Evolutionary conservation across 2,113 vertebrate genomes (phyloP), one percentile per base, ranked within the genome.

Genomic region (Clarias batrachus): DNA sequence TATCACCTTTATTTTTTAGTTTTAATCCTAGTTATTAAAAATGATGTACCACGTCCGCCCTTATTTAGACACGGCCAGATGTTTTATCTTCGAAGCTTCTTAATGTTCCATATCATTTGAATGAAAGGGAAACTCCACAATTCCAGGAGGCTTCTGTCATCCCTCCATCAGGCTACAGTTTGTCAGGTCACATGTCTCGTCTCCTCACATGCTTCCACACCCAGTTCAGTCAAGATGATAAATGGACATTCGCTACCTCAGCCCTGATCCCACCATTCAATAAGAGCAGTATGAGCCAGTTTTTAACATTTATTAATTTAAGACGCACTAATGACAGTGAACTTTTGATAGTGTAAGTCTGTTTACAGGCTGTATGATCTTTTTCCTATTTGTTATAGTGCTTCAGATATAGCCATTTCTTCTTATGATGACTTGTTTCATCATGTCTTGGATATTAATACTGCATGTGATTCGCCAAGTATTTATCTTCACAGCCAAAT

Each of bases 171-270:
- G 19, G 57, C 33, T 83, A 80, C 10, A 63, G 30, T 63, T 70
- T 52, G 54, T 78, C 84, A 79, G 84, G n/a, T 86, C 48, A 17
- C 83, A 86, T 76, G 62, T 78, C 17, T 66, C 17, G 62, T 78
- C 17, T 66, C 25, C 52, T 77, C 70, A 48, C 81, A 82, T 54
- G 17, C 59, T 37, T 60, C 82, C 81, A 65, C 65, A 59, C 85
- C 60, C 85, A 66, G 82, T 73, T 70, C 30, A 83, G 71, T 56
- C 80, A 54, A 30, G 81, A 73, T 83, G 54, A 83, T 86, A 54
- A 83, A 86, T 71, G 62, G 33, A 41, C 23, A 41, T 84, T 84
- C 16, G 21, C 70, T 82, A 62, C 68, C 60, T 23, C 30, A 66
- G 87, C 52, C 78, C 12, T 68, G 3, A n/a, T 73, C 12, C 19